Base-by-base conservation (phyloP, 2,797 vertebrate genomes). In the Onychomys torridus region DNA sequence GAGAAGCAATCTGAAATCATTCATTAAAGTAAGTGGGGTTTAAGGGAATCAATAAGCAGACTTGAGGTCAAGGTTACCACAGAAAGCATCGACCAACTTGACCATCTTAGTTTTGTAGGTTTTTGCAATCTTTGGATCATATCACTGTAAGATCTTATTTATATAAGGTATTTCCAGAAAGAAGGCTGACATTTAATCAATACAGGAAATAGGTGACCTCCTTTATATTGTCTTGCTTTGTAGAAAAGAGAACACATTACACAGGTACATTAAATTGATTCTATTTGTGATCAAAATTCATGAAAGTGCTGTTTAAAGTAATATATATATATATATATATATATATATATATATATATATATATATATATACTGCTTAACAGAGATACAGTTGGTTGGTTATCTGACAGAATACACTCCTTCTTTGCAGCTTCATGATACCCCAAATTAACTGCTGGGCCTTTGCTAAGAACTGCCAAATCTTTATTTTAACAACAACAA, bases 281-380 rank as follows among this genome's bases (percentile, higher is more conserved):
- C 65, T 67, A 78, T 92, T 95, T 97, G 85, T 90, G 23, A 89
- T 40, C 32, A 9, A 90, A 81, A 94, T 81, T 92, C 63, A 93
- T 91, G 79, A 84, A 90, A 11, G 29, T 85, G 9, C 7, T 91
- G 13, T 78, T 94, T 63, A 73, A 92, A 85, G 32, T 46, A 79
- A 78, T 89, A 76, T n/a, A 69, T 27, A 75, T 71, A 94, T 78
- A 40, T 89, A 76, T n/a, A 69, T 27, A 78, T 89, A 76, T n/a
- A 69, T 27, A 78, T 89, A 76, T n/a, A 69, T 27, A 78, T 89
- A 76, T n/a, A 69, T 27, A 78, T 89, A 76, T n/a, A 69, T 27
- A 78, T 89, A 76, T n/a, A 69, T 27, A 75, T 71, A 94, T 78
- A 40, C 25, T 10, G 14, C 90, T 94, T 82, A 90, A 84, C 2